Conservation (phyloP, 2,797 vertebrate genomes). For the Neostethus bicornis region DNA sequence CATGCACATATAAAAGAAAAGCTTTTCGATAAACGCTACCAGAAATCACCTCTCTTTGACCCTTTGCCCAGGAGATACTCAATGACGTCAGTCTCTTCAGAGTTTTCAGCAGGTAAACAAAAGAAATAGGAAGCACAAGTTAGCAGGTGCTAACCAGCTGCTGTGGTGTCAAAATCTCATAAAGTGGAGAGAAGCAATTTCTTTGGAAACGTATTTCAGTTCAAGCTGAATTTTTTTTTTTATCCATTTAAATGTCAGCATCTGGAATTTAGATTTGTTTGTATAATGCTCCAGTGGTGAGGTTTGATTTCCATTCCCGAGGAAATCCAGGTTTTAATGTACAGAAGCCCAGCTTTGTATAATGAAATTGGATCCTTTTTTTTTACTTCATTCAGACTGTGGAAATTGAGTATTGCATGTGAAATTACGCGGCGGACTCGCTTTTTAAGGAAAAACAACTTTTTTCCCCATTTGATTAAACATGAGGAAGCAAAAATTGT, state of each 20-base stretch:
- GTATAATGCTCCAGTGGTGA: slow-evolving; percentile 21
- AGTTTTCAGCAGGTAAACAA: slow-evolving; percentile 73
- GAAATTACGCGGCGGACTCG: slow-evolving; percentile 70
- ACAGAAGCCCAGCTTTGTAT: slow-evolving; percentile 21
- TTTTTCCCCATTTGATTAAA: slow-evolving; percentile 65
- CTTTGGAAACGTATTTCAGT: slow-evolving; percentile 21
- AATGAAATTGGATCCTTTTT: slow-evolving; percentile 9
- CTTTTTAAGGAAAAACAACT: slow-evolving; percentile 59
- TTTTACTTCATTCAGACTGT: slow-evolving; percentile 18
- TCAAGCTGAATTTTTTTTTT: slow-evolving; percentile 23
- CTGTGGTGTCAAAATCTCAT: slow-evolving; percentile 57
- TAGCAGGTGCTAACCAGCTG: slow-evolving; percentile 75
- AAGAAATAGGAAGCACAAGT: slow-evolving; percentile 72
- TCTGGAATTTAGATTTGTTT: slow-evolving; percentile 41
- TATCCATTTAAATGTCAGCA: slow-evolving; percentile 19
- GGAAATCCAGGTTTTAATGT: slow-evolving; percentile 14
- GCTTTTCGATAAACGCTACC: slow-evolving; percentile 32
- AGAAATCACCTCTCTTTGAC: slow-evolving; percentile 60
- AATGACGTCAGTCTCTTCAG: slow-evolving; percentile 75
- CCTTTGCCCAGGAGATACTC: slow-evolving; percentile 50
- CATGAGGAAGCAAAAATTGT: slow-evolving; percentile 69
- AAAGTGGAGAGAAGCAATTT: slow-evolving; percentile 42
- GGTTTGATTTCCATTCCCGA: slow-evolving; percentile 9
- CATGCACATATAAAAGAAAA: slow-evolving; percentile 33
- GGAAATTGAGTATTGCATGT: slow-evolving; percentile 49